Evolutionary conservation across 2,888 invertebrate genomes (phyloP), one percentile per base, ranked within the genome.

Genomic region (Agapetus fuscipes): DNA sequence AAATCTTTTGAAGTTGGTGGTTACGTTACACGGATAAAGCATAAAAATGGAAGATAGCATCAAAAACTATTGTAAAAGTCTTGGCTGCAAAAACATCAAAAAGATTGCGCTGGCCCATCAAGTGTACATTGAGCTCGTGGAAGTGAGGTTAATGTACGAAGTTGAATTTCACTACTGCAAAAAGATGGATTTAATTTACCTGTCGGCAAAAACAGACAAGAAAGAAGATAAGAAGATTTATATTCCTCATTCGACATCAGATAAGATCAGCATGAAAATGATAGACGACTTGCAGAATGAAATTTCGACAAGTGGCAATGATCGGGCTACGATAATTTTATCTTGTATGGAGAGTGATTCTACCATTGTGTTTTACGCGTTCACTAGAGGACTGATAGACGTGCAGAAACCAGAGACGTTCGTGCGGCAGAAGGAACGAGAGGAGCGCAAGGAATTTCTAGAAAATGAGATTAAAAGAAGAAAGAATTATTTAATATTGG

Each of bases 91-190:
- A n/a, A n/a, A n/a, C n/a, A n/a, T n/a, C n/a, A n/a, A n/a, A n/a
- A n/a, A n/a, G n/a, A n/a, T n/a, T n/a, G n/a, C n/a, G n/a, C n/a
- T 70, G 3, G 64, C 68, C 0, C 67, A 60, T 41, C 59, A 63
- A 35, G 51, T 70, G 9, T 70, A 68, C 49, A 56, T 67, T 9
- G 56, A 67, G 48, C 57, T 70, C 38, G 59, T 67, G 0, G 70
- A 70, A 45, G 60, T 65, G 32, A 66, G 66, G 52, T 53, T 63
- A 1, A 69, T 69, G 68, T 64, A 67, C 48, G 69, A 70, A 39
- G 64, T 65, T 0, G 66, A 67, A 51, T 68, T 68, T 45, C 64
- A 62, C 29, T 70, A 60, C 45, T 66, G 68, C 42, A 63, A 56
- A 39, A 66, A 68, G 30, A 57, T 68, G 29, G 61, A 66, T 34